Evolutionary conservation across 2,113 vertebrate genomes (phyloP).

Genomic region (Lathamus discolor): DNA sequence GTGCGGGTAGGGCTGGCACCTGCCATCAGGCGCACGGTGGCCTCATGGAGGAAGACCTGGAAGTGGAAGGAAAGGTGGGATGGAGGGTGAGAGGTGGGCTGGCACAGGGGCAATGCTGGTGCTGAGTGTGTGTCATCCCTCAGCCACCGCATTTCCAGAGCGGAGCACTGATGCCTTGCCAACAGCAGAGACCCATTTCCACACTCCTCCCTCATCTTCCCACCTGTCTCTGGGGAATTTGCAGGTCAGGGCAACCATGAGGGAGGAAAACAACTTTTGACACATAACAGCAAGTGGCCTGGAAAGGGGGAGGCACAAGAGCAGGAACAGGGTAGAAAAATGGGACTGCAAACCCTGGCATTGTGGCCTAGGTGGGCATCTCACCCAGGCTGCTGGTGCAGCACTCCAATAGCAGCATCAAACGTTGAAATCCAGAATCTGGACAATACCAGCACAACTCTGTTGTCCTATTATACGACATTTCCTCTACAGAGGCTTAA

Average conservation of each 20-base stretch:
- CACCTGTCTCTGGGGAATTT: background rate
- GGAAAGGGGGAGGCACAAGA: background rate
- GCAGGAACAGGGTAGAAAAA: background rate
- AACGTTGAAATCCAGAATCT: background rate
- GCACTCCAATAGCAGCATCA: background rate
- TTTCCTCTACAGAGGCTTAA: background rate
- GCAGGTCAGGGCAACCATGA: background rate
- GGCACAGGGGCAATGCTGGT: fast-evolving
- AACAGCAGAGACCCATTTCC: background rate
- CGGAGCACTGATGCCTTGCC: background rate
- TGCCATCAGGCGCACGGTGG: conserved; percentile 95
- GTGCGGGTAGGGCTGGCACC: conserved; percentile 97
- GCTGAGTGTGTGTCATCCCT: background rate
- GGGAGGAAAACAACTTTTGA: background rate
- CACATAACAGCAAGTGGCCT: background rate
- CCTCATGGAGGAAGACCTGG: conserved; percentile 96
- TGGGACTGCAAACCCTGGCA: background rate
- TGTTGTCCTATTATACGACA: background rate
- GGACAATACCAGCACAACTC: background rate
- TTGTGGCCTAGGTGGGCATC: background rate
- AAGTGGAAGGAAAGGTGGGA: conserved; percentile 38
- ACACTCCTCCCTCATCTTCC: background rate
- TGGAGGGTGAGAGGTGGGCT: background rate
- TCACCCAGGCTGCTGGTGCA: background rate
- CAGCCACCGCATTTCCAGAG: background rate